These are phyloP conservation scores for Coregonus ussuriensis DNA, from an alignment of 2,797 vertebrate genomes.

Conservation along the genomic window DNA sequence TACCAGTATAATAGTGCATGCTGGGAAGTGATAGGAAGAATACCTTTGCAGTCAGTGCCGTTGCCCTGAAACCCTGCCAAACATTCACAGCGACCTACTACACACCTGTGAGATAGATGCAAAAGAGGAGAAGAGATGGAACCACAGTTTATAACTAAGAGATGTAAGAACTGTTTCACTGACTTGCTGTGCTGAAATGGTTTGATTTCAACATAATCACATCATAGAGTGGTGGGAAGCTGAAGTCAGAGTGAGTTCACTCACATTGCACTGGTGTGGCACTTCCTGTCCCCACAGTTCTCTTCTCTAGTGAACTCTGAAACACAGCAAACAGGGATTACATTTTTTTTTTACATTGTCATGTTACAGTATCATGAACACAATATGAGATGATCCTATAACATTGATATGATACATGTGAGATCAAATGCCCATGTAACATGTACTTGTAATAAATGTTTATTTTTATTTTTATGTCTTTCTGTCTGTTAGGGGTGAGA, in stretches of 20 bases:
- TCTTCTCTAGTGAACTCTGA: conserved; percentile 79
- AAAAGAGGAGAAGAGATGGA: background rate
- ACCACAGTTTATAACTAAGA: too few species aligned
- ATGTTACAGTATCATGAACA: background rate
- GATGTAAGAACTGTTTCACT: background rate
- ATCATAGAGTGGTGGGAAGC: background rate
- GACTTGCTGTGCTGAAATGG: too few species aligned
- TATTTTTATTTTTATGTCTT: too few species aligned
- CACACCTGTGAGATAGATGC: conserved; percentile 74
- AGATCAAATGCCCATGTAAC: background rate
- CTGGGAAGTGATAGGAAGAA: background rate
- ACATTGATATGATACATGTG: background rate
- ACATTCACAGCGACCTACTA: conserved; percentile 80
- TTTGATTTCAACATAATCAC: background rate
- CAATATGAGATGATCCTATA: background rate
- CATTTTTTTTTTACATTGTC: too few species aligned
- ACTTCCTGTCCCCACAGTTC: conserved; percentile 74
- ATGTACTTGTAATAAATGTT: background rate
- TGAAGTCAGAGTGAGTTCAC: conserved; percentile 46
- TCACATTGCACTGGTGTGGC: conserved; percentile 94
- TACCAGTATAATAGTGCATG: background rate
- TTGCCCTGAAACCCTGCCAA: conserved; percentile 89
- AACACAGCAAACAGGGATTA: conserved; percentile 38
- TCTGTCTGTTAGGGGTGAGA: too few species aligned
- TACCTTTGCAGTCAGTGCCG: conserved; percentile 86